Conservation (phyloP, 2,888 invertebrate species). For the Campoplex nolae region DNA sequence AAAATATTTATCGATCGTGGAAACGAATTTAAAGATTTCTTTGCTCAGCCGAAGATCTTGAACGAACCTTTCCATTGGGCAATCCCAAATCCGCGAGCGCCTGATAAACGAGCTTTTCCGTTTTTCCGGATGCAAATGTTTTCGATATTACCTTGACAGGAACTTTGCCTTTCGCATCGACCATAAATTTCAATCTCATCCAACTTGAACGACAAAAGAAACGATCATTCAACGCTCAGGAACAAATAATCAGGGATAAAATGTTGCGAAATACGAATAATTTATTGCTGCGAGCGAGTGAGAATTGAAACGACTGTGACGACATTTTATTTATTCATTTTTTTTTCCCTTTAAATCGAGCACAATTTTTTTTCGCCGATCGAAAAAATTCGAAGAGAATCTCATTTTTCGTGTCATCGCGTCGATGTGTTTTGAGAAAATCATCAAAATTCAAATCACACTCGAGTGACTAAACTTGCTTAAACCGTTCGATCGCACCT, state of each 20-base stretch:
- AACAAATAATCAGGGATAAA: not conserved
- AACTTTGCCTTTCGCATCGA: conserved; percentile 88
- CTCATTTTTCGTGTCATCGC: not conserved
- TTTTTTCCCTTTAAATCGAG: no score
- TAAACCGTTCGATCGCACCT: not conserved
- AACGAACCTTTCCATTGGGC: conserved; percentile 84
- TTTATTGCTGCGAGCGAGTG: no score
- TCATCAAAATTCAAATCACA: conserved; percentile 38
- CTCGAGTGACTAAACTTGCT: conserved; percentile 23
- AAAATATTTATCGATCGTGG: not conserved
- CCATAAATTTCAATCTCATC: conserved; percentile 88
- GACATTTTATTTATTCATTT: no score
- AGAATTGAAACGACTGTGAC: not conserved
- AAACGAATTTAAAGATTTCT: not conserved
- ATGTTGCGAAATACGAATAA: no score
- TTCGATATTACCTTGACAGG: conserved; percentile 88
- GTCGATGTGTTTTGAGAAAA: not conserved
- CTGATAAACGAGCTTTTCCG: conserved; percentile 89
- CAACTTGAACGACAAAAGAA: conserved; percentile 85
- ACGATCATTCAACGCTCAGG: not conserved
- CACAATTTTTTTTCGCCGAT: not conserved
- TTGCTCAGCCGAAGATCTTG: not conserved
- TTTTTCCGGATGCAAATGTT: conserved; percentile 90
- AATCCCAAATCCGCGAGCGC: conserved; percentile 88
- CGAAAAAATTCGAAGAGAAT: no score